A percentile compares a stretch with the other conserved stretches of the same genome.
Evolutionary conservation across 2,113 vertebrate species (phyloP).

Genomic region (Oenanthe oenanthe): DNA sequence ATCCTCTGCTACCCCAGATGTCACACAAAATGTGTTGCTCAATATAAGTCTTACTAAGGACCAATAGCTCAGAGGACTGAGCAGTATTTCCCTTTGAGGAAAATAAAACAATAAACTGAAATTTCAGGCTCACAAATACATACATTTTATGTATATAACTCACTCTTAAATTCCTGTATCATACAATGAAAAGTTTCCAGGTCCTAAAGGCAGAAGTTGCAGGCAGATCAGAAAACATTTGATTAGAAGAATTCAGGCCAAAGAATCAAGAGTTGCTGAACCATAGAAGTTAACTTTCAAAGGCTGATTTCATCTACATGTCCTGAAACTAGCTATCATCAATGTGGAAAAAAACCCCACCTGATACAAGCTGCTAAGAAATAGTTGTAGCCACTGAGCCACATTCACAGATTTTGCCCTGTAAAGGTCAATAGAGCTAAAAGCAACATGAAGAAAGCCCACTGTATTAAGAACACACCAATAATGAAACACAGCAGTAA

Average conservation of each 20-base stretch:
- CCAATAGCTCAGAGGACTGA: background rate
- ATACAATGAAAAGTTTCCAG: background rate
- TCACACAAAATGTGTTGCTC: background rate
- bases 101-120: background rate
- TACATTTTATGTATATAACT: background rate
- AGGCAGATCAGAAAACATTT: background rate
- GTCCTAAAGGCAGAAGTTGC: background rate
- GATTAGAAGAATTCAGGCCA: background rate
- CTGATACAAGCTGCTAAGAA: background rate
- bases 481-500: background rate
- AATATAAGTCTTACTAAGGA: background rate
- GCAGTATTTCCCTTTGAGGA: background rate
- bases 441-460: background rate
- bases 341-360: rapidly evolving
- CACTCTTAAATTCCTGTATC: background rate
- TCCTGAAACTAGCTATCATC: background rate
- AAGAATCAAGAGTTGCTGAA: background rate
- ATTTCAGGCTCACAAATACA: background rate
- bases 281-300: background rate
- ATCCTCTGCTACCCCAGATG: background rate
- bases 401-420: background rate
- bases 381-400: background rate
- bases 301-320: background rate
- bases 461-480: background rate
- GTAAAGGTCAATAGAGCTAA: background rate